Evolutionary conservation across 2,797 vertebrate species (phyloP).

Genomic region (Gambelia wislizenii): DNA sequence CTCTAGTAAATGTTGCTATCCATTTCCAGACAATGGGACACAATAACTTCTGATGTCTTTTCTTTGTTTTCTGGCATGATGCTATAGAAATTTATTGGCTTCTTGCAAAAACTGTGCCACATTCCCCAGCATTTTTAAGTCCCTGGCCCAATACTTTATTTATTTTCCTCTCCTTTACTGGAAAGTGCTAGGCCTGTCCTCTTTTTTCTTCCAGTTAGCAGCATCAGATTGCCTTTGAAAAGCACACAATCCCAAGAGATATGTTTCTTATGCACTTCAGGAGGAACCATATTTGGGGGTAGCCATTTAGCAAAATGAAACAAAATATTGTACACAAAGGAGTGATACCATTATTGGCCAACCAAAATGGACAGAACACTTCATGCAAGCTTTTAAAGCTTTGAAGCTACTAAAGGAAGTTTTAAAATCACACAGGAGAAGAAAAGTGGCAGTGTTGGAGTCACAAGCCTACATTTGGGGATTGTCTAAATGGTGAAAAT

Average conservation of each 20-base stretch:
- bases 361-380: too few relatives aligned
- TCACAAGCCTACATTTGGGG: too few relatives aligned
- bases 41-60: neutral
- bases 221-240: constrained; percentile 39
- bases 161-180: constrained; percentile 48
- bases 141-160: neutral
- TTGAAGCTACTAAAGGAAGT: too few relatives aligned
- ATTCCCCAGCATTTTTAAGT: constrained; percentile 27
- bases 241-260: neutral
- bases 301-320: too few relatives aligned
- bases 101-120: constrained; percentile 47
- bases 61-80: constrained; percentile 47
- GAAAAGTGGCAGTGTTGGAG: too few relatives aligned
- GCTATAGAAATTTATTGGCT: constrained; percentile 36
- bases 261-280: neutral
- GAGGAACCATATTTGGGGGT: too few relatives aligned
- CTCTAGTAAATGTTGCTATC: neutral
- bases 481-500: too few relatives aligned
- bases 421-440: too few relatives aligned
- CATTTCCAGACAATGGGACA: constrained; percentile 33
- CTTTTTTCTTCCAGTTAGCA: constrained; percentile 21
- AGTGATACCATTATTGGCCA: too few relatives aligned
- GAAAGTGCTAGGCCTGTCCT: constrained; percentile 41
- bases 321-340: too few relatives aligned
- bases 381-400: too few relatives aligned